A percentile compares a stretch with the other conserved stretches of the same genome.
phyloP scores from a whole-genome alignment of 2,888 invertebrate species.

The Timandra comae region DNA sequence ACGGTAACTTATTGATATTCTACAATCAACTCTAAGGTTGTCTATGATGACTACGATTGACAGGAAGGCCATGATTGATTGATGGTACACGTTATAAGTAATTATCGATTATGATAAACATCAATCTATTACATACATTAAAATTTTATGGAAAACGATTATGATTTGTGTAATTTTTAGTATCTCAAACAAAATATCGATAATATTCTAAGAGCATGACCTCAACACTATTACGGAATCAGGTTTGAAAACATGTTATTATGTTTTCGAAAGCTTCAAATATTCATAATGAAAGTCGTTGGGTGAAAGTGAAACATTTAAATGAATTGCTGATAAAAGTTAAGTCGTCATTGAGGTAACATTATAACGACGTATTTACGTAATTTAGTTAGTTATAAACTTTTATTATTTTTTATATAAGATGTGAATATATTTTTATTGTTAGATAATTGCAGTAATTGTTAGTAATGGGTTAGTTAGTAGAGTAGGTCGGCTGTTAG shows the following conservation, averaged over 20 bases:
- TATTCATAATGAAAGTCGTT: slow-evolving; percentile 49
- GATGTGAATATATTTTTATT: too few species aligned
- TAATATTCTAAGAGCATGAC: background rate
- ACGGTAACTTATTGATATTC: slow-evolving; percentile 32
- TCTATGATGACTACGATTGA: slow-evolving; percentile 30
- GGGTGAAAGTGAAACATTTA: slow-evolving; percentile 55
- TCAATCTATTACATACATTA: too few species aligned
- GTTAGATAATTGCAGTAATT: too few species aligned
- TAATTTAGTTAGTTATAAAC: background rate
- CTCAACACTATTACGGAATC: slow-evolving; percentile 1
- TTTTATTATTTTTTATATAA: too few species aligned
- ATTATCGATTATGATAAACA: too few species aligned
- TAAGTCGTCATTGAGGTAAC: slow-evolving; percentile 16
- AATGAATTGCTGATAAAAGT: slow-evolving; percentile 43
- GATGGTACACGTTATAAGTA: too few species aligned
- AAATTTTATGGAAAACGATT: too few species aligned
- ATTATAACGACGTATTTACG: slow-evolving; percentile 5
- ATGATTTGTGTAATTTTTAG: too few species aligned
- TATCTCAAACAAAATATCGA: too few species aligned
- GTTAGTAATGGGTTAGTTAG: too few species aligned
- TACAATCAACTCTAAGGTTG: slow-evolving; percentile 34
- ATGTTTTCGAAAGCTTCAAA: slow-evolving; percentile 40
- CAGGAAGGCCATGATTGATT: slow-evolving; percentile 18
- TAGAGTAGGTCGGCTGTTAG: too few species aligned
- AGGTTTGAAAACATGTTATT: slow-evolving; percentile 3